Percentiles rank a stretch among this genome's conserved stretches.
Conservation (phyloP, 2,797 vertebrate species). For the Macrochelys suwanniensis region DNA sequence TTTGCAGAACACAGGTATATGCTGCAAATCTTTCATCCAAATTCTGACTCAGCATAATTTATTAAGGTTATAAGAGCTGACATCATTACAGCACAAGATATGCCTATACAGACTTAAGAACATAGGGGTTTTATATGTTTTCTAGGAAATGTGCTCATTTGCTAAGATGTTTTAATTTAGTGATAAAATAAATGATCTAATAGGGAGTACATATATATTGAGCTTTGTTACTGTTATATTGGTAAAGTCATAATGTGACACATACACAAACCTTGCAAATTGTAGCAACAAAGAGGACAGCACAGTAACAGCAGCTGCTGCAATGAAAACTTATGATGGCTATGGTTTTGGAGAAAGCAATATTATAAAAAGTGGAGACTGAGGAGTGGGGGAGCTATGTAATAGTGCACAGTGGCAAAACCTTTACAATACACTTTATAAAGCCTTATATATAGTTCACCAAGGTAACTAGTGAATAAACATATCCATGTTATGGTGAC, state of each 20-base stretch:
- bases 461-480: slow-evolving; percentile 16
- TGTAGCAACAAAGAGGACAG: slow-evolving; percentile 62
- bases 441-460: not conserved
- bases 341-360: not conserved
- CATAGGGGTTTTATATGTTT: slow-evolving; percentile 49
- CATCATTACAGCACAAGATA: slow-evolving; percentile 49
- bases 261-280: slow-evolving; percentile 47
- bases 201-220: slow-evolving; percentile 44
- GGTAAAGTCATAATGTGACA: slow-evolving; percentile 64
- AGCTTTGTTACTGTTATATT: slow-evolving; percentile 64
- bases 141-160: slow-evolving; percentile 64
- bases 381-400: not conserved
- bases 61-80: slow-evolving; percentile 47
- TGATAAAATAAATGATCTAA: slow-evolving; percentile 69
- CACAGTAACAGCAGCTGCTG: slow-evolving; percentile 63
- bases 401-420: slow-evolving; percentile 4
- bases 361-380: not conserved
- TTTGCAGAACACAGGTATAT: not conserved
- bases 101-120: slow-evolving; percentile 59
- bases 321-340: not conserved
- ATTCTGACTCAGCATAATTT: slow-evolving; percentile 65
- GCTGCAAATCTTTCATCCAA: slow-evolving; percentile 45
- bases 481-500: not conserved
- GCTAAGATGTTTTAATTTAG: slow-evolving; percentile 53
- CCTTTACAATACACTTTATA: slow-evolving; percentile 21